Conservation (phyloP, 2,888 invertebrate species). For the Lasius platythorax region DNA sequence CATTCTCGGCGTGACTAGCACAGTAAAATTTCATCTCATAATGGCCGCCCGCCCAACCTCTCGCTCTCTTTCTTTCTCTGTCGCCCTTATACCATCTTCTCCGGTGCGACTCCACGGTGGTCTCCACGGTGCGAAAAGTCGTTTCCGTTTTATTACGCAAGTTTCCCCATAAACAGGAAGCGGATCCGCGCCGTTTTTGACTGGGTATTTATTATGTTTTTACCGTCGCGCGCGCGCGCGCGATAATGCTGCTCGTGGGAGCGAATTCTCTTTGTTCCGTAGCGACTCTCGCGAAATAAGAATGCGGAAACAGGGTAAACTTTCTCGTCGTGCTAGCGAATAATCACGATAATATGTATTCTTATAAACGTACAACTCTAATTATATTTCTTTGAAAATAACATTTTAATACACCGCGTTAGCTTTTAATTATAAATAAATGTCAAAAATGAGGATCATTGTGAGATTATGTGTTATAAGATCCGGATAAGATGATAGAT, state of each 20-base stretch:
- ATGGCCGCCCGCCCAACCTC: slow-evolving; percentile 16
- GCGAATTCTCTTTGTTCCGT: slow-evolving; percentile 22
- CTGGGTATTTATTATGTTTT: slow-evolving; percentile 75
- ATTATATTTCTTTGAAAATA: neutral
- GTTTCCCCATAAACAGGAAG: slow-evolving; percentile 74
- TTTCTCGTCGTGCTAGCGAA: neutral
- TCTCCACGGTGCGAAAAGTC: slow-evolving; percentile 31
- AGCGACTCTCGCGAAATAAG: slow-evolving; percentile 26
- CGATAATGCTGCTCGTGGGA: slow-evolving; percentile 49
- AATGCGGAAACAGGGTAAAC: slow-evolving; percentile 27
- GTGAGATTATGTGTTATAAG: neutral
- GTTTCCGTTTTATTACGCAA: slow-evolving; percentile 74
- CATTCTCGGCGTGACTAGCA: slow-evolving; percentile 53
- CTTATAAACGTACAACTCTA: neutral
- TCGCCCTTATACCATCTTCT: neutral
- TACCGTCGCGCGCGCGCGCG: slow-evolving; percentile 48
- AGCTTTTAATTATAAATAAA: neutral
- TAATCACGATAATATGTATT: neutral
- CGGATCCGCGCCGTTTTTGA: slow-evolving; percentile 66
- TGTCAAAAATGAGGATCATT: neutral
- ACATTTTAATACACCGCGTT: neutral
- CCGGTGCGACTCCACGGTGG: neutral
- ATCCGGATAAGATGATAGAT: neutral
- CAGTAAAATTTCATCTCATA: slow-evolving; percentile 56
- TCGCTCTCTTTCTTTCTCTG: neutral